These are phyloP conservation scores for Pogonomyrmex californicus DNA, from an alignment of 1,140 invertebrate species.

Conservation along the genomic window DNA sequence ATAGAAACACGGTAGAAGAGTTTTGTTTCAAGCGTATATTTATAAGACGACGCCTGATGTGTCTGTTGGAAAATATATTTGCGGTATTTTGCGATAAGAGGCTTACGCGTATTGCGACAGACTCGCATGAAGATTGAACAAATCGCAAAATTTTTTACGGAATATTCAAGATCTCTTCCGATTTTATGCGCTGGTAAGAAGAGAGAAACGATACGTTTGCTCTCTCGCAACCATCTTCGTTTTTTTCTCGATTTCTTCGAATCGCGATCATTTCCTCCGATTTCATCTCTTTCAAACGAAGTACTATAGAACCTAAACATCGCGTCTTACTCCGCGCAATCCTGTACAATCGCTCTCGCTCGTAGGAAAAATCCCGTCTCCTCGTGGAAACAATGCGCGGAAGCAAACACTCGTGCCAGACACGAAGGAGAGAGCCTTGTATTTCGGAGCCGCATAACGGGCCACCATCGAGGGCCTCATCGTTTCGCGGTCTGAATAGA, in stretches of 20 bases:
- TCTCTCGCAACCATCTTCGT: background rate
- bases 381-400: conserved; percentile 31
- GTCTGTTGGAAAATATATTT: conserved; percentile 32
- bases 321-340: conserved; percentile 8
- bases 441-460: conserved; percentile 30
- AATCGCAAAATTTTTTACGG: conserved; percentile 31
- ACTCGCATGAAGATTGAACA: background rate
- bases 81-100: conserved; percentile 40
- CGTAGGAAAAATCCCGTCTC: conserved; percentile 34
- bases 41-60: conserved; percentile 11
- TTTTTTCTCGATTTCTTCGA: background rate
- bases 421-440: background rate
- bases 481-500: conserved; percentile 37
- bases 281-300: conserved; percentile 15
- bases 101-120: conserved; percentile 30
- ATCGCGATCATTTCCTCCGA: conserved; percentile 26
- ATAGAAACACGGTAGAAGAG: background rate
- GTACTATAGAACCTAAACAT: conserved; percentile 24
- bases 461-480: background rate
- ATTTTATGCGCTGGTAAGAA: background rate
- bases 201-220: background rate
- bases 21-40: conserved; percentile 38
- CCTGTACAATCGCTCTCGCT: conserved; percentile 27
- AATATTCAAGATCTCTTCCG: background rate
- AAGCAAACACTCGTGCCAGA: conserved; percentile 40